phyloP scores from a whole-genome alignment of 2,888 invertebrate genomes.

The Eupelmus urozonus region DNA sequence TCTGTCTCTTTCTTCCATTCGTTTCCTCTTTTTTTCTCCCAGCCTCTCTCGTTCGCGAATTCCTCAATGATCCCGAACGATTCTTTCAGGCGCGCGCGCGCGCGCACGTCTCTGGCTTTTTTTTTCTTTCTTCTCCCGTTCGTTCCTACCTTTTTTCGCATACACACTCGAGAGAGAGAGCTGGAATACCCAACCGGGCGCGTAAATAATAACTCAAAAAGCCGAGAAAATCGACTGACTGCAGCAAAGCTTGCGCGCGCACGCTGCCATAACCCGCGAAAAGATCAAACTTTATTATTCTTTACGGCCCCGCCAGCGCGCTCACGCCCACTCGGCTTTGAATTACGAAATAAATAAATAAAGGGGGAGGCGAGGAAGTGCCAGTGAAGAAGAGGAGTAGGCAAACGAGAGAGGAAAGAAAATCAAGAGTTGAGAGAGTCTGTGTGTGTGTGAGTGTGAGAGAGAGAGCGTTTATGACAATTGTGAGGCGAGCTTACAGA shows the following conservation, averaged over 20 bases:
- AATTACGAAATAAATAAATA: constrained; percentile 60
- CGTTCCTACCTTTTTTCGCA: neutral
- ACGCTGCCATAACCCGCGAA: constrained; percentile 39
- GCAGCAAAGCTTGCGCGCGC: neutral
- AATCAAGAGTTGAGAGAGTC: neutral
- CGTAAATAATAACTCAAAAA: constrained; percentile 56
- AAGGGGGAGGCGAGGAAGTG: constrained; percentile 8
- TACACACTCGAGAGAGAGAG: too few species aligned
- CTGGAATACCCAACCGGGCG: neutral
- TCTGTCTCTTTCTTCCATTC: neutral
- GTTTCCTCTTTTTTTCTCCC: neutral
- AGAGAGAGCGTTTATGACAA: constrained; percentile 51
- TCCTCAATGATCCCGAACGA: constrained; percentile 51
- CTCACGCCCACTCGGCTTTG: constrained; percentile 55
- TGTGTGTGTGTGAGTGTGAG: neutral
- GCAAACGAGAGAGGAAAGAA: neutral
- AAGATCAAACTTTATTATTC: constrained; percentile 59
- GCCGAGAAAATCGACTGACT: constrained; percentile 24
- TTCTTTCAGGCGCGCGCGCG: constrained; percentile 20
- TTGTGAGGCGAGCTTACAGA: constrained; percentile 51
- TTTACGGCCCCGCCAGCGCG: constrained; percentile 36
- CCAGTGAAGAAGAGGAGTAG: neutral
- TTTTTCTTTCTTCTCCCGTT: constrained; percentile 7
- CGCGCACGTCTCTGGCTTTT: neutral
- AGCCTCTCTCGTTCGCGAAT: too few species aligned